Evolutionary conservation across 2,797 vertebrate species (phyloP).

Genomic region (Arrhamphus sclerolepis): DNA sequence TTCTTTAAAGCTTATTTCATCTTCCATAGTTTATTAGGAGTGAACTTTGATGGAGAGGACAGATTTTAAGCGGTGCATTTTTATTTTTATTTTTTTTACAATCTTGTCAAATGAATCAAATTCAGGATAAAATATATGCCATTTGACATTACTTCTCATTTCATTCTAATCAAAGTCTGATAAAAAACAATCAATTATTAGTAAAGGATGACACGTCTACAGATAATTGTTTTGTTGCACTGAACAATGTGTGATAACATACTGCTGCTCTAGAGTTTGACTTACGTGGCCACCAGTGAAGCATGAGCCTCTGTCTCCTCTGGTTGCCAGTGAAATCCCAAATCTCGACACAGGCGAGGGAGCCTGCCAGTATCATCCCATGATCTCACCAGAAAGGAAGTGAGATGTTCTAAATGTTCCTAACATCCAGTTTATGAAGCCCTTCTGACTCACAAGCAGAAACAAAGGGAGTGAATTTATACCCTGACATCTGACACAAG

Average conservation of each 20-base stretch:
- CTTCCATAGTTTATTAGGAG: neutral
- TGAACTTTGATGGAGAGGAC: too few species aligned
- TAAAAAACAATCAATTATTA: neutral
- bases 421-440: constrained; percentile 47
- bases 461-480: constrained; percentile 6
- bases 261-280: neutral
- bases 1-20: neutral
- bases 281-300: constrained; percentile 50
- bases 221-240: constrained; percentile 24
- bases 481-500: constrained; percentile 24
- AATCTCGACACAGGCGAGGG: constrained; percentile 29
- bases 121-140: too few species aligned
- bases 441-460: constrained; percentile 34
- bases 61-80: too few species aligned
- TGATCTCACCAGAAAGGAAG: constrained; percentile 78
- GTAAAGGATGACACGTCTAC: constrained; percentile 11
- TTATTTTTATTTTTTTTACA: too few species aligned
- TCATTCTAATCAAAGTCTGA: neutral
- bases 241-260: neutral
- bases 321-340: constrained; percentile 13
- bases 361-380: constrained; percentile 57
- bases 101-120: too few species aligned
- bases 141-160: neutral
- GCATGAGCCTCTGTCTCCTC: constrained; percentile 36
- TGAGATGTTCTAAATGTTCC: constrained; percentile 48